Conservation (phyloP, 1,140 invertebrate species). For the Cydia splendana region DNA sequence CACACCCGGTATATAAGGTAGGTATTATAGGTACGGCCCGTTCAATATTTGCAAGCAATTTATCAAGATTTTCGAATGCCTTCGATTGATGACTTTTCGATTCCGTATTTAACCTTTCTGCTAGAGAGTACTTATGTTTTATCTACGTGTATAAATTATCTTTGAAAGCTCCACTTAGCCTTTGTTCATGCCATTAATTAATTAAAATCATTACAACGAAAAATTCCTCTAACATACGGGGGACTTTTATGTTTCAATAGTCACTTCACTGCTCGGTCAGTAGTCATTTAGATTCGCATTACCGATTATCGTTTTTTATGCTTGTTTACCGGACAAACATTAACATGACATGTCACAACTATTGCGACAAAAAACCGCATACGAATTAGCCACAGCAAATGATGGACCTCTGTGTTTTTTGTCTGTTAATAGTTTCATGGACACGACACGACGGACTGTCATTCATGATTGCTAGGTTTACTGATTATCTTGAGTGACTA, state of each 20-base stretch:
- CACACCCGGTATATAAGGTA: too few relatives aligned
- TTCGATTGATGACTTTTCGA: too few relatives aligned
- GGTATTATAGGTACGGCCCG: too few relatives aligned
- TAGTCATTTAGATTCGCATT: background rate
- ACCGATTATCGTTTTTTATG: background rate
- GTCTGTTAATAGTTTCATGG: background rate
- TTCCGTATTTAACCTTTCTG: too few relatives aligned
- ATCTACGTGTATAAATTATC: too few relatives aligned
- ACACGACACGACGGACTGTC: background rate
- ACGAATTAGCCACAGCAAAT: constrained; percentile 4
- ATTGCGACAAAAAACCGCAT: background rate
- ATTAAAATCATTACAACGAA: background rate
- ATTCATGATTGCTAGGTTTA: constrained; percentile 14
- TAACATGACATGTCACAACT: constrained; percentile 9
- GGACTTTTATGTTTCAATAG: background rate
- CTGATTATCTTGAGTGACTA: background rate
- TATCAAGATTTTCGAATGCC: too few relatives aligned
- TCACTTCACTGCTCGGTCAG: background rate
- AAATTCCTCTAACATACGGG: background rate
- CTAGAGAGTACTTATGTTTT: too few relatives aligned
- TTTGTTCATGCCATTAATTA: background rate
- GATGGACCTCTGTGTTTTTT: background rate
- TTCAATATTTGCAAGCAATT: too few relatives aligned
- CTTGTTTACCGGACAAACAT: background rate
- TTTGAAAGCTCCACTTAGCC: background rate